These are phyloP conservation scores for Melanotaenia nigrans DNA, from an alignment of 2,797 vertebrate species.

Conservation along the genomic window DNA sequence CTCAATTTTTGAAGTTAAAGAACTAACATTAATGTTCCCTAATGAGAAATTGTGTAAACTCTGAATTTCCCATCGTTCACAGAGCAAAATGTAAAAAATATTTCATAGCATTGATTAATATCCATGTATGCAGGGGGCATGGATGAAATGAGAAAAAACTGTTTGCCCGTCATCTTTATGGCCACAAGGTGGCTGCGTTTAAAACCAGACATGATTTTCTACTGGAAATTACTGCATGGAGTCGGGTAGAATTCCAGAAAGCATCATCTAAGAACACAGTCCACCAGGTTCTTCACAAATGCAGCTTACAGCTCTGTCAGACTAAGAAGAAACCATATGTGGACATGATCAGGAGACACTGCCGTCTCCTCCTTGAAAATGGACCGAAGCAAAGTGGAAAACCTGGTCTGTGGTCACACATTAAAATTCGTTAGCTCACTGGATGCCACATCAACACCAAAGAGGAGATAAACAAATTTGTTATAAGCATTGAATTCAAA, in stretches of 20 bases:
- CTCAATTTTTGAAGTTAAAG: not conserved
- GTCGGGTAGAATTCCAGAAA: not conserved
- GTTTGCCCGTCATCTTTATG: not conserved
- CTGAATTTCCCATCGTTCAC: no score
- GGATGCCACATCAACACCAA: no score
- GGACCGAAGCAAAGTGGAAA: not conserved
- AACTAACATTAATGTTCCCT: not conserved
- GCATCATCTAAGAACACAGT: no score
- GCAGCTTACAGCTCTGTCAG: no score
- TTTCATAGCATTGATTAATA: no score
- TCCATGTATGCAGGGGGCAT: no score
- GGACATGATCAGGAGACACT: not conserved
- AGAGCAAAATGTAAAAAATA: no score
- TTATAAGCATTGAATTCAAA: not conserved
- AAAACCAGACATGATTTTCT: not conserved
- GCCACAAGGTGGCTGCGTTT: not conserved
- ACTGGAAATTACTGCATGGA: not conserved
- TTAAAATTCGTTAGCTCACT: no score
- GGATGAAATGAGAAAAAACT: no score
- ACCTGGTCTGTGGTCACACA: not conserved
- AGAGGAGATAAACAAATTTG: not conserved
- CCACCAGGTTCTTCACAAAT: no score
- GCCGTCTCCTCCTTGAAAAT: not conserved
- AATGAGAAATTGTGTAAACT: no score
- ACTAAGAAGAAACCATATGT: not conserved